Percentiles rank a stretch among this genome's conserved stretches.
Evolutionary conservation across 2,797 vertebrate species (phyloP).

Genomic region (Falco berigora): DNA sequence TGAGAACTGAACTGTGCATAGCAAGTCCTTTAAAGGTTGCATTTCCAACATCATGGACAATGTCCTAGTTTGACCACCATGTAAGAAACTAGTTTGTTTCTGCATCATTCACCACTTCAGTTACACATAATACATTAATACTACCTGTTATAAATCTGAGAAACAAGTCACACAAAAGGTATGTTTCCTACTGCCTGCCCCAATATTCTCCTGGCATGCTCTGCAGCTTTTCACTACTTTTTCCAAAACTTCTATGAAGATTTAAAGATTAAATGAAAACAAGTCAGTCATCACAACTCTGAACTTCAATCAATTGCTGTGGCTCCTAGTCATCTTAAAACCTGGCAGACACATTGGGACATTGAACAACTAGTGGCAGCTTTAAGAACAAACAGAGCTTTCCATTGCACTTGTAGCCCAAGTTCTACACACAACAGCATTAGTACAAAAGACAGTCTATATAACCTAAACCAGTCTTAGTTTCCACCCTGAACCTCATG

Average conservation of each 20-base stretch:
- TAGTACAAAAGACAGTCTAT: background rate
- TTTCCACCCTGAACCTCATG: background rate
- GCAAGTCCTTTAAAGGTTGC: background rate
- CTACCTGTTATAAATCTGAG: background rate
- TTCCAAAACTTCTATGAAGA: background rate
- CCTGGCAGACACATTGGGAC: background rate
- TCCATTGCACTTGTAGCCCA: fast-evolving
- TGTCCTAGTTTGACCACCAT: too few relatives aligned
- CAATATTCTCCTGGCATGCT: background rate
- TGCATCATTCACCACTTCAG: background rate
- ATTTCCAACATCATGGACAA: background rate
- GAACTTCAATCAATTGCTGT: background rate
- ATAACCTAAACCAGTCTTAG: background rate
- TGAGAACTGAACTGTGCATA: background rate
- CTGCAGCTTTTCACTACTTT: background rate
- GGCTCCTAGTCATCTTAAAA: background rate
- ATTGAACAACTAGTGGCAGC: background rate
- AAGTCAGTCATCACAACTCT: background rate
- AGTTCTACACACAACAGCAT: background rate
- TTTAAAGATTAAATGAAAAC: too few relatives aligned
- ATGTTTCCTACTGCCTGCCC: background rate
- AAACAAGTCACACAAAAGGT: background rate
- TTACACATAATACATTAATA: background rate
- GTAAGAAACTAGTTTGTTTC: background rate
- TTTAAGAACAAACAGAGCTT: background rate